Evolutionary conservation across 1,140 invertebrate species (phyloP).

Genomic region (Teleogryllus occipitalis): DNA sequence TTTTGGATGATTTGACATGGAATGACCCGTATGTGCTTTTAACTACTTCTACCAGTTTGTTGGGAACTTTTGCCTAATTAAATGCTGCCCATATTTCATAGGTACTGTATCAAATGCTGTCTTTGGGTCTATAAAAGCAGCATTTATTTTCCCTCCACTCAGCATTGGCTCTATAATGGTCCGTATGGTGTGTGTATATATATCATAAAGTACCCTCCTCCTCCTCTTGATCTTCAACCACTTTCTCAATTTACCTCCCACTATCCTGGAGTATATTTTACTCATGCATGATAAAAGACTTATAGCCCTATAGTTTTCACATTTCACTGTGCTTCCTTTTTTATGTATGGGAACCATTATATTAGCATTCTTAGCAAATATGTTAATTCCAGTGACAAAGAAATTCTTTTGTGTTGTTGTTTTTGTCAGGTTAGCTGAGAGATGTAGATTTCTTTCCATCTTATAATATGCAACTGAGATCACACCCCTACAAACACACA

Average conservation of each 20-base stretch:
- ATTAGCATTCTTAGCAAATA: too few species aligned
- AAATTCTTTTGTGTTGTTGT: too few species aligned
- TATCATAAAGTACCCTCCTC: neutral
- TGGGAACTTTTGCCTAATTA: neutral
- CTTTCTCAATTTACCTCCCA: neutral
- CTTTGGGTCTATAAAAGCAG: neutral
- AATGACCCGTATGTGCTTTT: neutral
- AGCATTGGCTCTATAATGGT: neutral
- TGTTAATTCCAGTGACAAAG: too few species aligned
- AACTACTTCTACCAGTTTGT: neutral
- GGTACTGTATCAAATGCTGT: slow-evolving; percentile 7
- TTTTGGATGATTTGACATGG: too few species aligned
- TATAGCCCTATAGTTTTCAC: slow-evolving; percentile 1
- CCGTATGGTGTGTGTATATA: neutral
- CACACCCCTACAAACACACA: too few species aligned
- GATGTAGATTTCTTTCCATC: too few species aligned
- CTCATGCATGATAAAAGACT: neutral
- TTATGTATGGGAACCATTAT: slow-evolving; percentile 13
- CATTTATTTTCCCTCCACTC: neutral
- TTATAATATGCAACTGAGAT: too few species aligned
- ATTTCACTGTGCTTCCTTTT: neutral
- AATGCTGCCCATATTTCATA: neutral
- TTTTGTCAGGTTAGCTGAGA: too few species aligned
- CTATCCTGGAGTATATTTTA: neutral
- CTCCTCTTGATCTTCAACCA: neutral